Base-by-base conservation (phyloP, 2,113 vertebrate genomes). In the Chloropsis cyanopogon region DNA sequence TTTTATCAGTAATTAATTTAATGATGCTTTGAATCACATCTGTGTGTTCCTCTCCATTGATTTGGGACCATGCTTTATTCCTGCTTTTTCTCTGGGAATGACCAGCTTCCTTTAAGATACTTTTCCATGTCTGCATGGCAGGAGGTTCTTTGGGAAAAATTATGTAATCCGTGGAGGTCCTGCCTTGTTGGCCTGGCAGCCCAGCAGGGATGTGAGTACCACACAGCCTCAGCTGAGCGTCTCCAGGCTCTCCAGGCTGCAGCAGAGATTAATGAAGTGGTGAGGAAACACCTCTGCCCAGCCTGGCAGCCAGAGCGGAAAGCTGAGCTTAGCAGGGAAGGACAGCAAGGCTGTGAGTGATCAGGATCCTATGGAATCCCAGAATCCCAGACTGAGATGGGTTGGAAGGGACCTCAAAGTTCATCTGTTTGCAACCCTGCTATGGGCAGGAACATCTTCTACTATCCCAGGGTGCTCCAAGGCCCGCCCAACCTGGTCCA, bases 351-450 rank as follows among this genome's bases (percentile, higher is more conserved):
- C 37, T 49, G 21, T 14, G n/a, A 73, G 59, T 13, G 33, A 59
- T 5, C 2, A 1, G 37, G 31, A 68, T 59, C 0, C 0, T 14
- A 14, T 25, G 37, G 53, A 68, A 52, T 31, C 31, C 7, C 31
- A 31, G 21, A 50, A 76, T 26, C 25, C 53, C 71, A 76, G 13
- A 26, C 11, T 22, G 71, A 25, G 15, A 1, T 65, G 60, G 60
- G 42, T 14, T 41, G 35, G 82, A 42, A 66, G 13, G 21, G 52
- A 25, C 31, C 44, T 66, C 35, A 66, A 42, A 86, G 52, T 35
- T 31, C 37, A 26, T 49, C 31, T 9, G 5, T 4, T 66, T 24
- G 35, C 70, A 56, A 19, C 19, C 24, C 60, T 65, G 35, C 70
- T 31, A 20, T 31, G 25, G 82, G 31, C 71, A 66, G 25, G 44